Evolutionary conservation across 2,888 invertebrate genomes (phyloP), one percentile per base, ranked within the genome.

Genomic region (Autographa pulchrina): DNA sequence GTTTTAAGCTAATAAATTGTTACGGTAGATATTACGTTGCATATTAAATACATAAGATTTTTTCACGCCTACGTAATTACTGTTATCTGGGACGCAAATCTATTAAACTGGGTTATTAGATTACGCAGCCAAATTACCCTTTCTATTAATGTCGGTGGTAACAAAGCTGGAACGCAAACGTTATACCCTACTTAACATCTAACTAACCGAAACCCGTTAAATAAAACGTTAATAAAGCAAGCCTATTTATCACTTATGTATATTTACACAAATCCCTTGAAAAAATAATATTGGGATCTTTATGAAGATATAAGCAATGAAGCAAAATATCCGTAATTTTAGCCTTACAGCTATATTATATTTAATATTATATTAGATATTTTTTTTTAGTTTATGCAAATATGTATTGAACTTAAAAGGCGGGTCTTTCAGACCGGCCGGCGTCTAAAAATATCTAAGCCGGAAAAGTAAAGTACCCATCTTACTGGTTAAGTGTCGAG

Each of bases 21-120:
- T 54, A 18, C 56, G 13, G 68, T 64, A 78, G 78, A 74, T 76
- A 78, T 78, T 78, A 78, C 65, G 9, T 66, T 60, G 74, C 62
- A 69, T 78, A 78, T 78, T 65, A 78, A 63, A 74, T 69, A 74
- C 56, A 60, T 56, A 78, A 74, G 69, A 20, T 48, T 18, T 65
- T 7, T 72, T 61, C 32, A 20, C 4, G 48, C n/a, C 48, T 2
- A n/a, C 8, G n/a, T n/a, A n/a, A 48, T 48, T n/a, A n/a, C 1
- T n/a, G 8, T n/a, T n/a, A 48, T 48, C 48, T 48, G 48, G 48
- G 48, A 16, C 48, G n/a, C 48, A 7, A n/a, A 48, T 48, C 48
- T 48, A 48, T n/a, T n/a, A 48, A 48, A 48, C 48, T 16, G 48
- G 48, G n/a, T 48, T 48, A 48, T 48, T 48, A 48, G 48, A n/a